A percentile compares a stretch with the other conserved stretches of the same genome.
These are phyloP conservation scores for Meandrina meandrites DNA, from an alignment of 92 coral and sea anemone genomes.

Conservation along the genomic window DNA sequence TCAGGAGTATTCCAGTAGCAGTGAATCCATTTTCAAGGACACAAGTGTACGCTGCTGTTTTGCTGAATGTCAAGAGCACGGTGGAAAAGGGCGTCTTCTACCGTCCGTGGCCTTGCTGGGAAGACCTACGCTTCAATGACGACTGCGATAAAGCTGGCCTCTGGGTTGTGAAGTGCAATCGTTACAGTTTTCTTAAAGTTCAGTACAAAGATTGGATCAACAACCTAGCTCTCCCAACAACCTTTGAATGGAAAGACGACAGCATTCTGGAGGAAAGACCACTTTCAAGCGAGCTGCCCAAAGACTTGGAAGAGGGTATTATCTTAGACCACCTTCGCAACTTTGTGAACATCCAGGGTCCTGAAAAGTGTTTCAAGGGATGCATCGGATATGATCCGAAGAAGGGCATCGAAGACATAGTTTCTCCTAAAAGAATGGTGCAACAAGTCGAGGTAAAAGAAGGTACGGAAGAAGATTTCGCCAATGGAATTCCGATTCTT, in stretches of 20 bases:
- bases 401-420: not conserved
- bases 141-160: conserved; percentile 62
- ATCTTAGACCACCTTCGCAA: conserved; percentile 27
- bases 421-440: not conserved
- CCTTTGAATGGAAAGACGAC: conserved; percentile 41
- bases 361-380: conserved; percentile 29
- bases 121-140: conserved; percentile 62
- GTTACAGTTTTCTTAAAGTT: conserved; percentile 33
- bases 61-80: conserved; percentile 51
- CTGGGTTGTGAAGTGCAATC: conserved; percentile 62
- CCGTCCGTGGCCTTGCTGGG: conserved; percentile 69
- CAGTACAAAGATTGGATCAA: conserved; percentile 49
- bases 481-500: not conserved
- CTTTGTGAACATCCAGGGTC: conserved; percentile 1
- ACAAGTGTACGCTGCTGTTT: conserved; percentile 49
- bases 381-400: conserved; percentile 3
- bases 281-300: conserved; percentile 12
- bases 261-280: not conserved
- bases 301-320: conserved; percentile 19
- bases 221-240: not conserved
- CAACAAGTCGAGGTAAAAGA: not conserved
- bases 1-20: conserved; percentile 28
- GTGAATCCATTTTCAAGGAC: conserved; percentile 32
- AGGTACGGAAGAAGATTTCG: not conserved
- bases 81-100: conserved; percentile 47